Conservation (phyloP, 2,797 vertebrate species). For the Gila robusta region DNA sequence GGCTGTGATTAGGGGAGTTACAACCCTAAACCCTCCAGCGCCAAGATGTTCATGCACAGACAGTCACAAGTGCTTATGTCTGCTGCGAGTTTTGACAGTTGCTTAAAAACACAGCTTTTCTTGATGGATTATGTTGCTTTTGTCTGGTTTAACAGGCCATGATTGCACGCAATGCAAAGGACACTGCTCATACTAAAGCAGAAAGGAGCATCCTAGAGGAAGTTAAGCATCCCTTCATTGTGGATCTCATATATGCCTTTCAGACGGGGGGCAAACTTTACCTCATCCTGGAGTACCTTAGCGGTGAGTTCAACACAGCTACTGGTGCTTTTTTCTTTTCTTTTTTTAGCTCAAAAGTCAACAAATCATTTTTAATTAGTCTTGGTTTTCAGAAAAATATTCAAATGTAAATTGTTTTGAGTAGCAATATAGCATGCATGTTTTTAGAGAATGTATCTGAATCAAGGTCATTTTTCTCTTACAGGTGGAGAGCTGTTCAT, state of each 20-base stretch:
- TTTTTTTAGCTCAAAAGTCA: background rate
- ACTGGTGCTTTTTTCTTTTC: background rate
- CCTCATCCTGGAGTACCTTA: slow-evolving; percentile 93
- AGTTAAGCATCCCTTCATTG: slow-evolving; percentile 90
- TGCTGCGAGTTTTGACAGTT: background rate
- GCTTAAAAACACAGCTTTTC: background rate
- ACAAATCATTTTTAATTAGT: background rate
- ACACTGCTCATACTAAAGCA: slow-evolving; percentile 89
- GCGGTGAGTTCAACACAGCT: slow-evolving; percentile 73
- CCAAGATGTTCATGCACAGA: background rate
- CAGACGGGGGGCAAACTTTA: slow-evolving; percentile 93
- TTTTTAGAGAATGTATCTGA: background rate
- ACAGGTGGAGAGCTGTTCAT: slow-evolving; percentile 91
- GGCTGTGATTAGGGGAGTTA: background rate
- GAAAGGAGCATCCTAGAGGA: slow-evolving; percentile 90
- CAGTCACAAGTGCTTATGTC: background rate
- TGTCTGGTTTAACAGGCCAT: slow-evolving; percentile 78
- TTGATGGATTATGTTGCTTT: background rate
- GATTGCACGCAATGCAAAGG: slow-evolving; percentile 89
- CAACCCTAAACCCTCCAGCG: background rate
- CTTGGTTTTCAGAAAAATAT: background rate
- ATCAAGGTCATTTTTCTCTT: slow-evolving; percentile 32
- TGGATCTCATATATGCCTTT: slow-evolving; percentile 91
- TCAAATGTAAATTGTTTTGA: background rate
- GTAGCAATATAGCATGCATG: background rate